Conservation (phyloP, 2,113 vertebrate genomes). For the Mungos mungo region DNA sequence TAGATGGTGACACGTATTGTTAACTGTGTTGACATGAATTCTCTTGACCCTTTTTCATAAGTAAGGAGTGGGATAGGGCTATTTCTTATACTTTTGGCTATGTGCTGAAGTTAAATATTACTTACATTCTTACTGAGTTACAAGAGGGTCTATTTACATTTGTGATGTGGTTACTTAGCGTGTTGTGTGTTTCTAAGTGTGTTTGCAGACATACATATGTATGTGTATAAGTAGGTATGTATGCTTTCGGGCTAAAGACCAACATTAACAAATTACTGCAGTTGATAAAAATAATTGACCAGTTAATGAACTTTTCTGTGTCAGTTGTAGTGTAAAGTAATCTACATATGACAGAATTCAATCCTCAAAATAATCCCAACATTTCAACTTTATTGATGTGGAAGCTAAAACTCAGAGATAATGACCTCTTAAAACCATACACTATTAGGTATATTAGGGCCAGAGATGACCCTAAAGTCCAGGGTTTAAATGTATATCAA, state of each 20-base stretch:
- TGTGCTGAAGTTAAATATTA: conserved; percentile 43
- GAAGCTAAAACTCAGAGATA: background rate
- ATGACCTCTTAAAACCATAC: background rate
- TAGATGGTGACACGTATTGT: conserved; percentile 77
- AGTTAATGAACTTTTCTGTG: background rate
- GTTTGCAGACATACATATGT: background rate
- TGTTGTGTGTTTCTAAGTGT: background rate
- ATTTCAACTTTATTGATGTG: background rate
- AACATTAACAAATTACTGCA: background rate
- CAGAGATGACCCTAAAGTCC: background rate
- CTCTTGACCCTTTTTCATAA: conserved; percentile 59
- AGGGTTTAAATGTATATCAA: background rate
- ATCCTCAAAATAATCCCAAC: background rate
- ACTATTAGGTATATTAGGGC: background rate
- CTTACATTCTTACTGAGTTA: background rate
- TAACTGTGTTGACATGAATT: conserved; percentile 83
- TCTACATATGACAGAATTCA: background rate
- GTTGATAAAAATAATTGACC: background rate
- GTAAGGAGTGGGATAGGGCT: background rate
- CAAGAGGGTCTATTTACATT: background rate
- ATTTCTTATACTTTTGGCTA: conserved; percentile 30
- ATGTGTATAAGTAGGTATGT: background rate
- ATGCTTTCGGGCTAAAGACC: background rate
- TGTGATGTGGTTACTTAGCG: background rate
- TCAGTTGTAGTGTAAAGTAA: background rate